These are phyloP conservation scores for Haplochromis vanheusdeni DNA, from an alignment of 2,113 vertebrate species.

Conservation along the genomic window DNA sequence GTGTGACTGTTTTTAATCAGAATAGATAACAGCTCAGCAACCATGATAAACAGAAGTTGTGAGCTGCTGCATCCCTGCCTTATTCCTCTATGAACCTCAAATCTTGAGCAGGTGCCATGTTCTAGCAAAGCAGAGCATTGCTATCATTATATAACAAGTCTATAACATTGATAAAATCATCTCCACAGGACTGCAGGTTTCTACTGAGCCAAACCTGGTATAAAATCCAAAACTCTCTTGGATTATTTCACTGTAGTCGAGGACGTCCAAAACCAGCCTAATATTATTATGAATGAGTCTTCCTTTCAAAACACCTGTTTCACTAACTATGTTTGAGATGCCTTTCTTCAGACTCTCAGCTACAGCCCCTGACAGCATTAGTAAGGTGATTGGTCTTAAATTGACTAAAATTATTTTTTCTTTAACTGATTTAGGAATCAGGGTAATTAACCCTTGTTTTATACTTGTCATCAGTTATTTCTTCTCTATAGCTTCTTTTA, in stretches of 20 bases:
- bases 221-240: not conserved
- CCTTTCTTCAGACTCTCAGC: not conserved
- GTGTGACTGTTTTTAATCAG: not conserved
- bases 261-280: not conserved
- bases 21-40: not conserved
- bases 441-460: too few species aligned
- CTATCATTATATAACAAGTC: not conserved
- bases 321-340: not conserved
- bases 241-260: not conserved
- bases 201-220: not conserved
- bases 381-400: rapidly evolving
- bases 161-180: not conserved
- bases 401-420: not conserved
- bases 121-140: not conserved
- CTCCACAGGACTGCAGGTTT: not conserved
- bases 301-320: not conserved
- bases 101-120: not conserved
- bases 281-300: not conserved
- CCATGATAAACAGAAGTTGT: not conserved
- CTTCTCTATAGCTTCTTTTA: not conserved
- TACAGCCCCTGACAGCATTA: not conserved
- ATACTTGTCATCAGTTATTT: not conserved
- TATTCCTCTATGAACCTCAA: not conserved
- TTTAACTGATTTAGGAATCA: too few species aligned
- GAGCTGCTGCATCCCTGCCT: not conserved